Evolutionary conservation across 2,797 vertebrate species (phyloP), one percentile per base, ranked within the genome.

Genomic region (Protosalanx chinensis): DNA sequence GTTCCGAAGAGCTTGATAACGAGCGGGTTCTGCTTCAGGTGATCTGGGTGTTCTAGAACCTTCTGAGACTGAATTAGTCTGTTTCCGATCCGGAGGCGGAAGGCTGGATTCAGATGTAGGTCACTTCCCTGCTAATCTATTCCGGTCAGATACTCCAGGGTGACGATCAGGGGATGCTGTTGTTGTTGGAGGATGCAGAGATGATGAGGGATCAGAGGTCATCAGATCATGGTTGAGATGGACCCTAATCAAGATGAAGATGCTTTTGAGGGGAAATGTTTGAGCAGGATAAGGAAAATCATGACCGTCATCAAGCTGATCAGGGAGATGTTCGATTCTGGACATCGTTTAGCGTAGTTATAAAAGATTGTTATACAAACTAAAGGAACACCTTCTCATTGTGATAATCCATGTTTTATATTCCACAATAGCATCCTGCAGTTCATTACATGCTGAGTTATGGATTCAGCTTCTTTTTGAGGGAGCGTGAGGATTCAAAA

Each of bases 51-150:
- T 46, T 46, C 41, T 46, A n/a, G 18, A 56, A n/a, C 51, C 51
- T 56, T n/a, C 51, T n/a, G 51, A 56, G n/a, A 0, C 18, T 56
- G 15, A 1, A n/a, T 56, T 56, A n/a, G 15, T 16, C 18, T 56
- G 51, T n/a, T 56, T 1, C 4, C 51, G n/a, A 6, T 29, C 68
- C 57, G 4, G 53, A 70, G 20, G 35, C 63, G 51, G 57, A 58
- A 6, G 27, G 63, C 7, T 46, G 41, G 41, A n/a, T 32, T 30
- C 30, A n/a, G 41, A 46, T 49, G 20, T 27, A 68, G 72, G 59
- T 63, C 69, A 56, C 10, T 30, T 20, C 32, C 16, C 15, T 68
- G 37, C 37, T 58, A 62, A 63, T 71, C 41, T 41, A 16, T 49
- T 49, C 53, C 23, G 32, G 46, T n/a, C 23, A 61, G 27, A 4